phyloP scores from a whole-genome alignment of 2,888 invertebrate genomes.

The Spodoptera picta region DNA sequence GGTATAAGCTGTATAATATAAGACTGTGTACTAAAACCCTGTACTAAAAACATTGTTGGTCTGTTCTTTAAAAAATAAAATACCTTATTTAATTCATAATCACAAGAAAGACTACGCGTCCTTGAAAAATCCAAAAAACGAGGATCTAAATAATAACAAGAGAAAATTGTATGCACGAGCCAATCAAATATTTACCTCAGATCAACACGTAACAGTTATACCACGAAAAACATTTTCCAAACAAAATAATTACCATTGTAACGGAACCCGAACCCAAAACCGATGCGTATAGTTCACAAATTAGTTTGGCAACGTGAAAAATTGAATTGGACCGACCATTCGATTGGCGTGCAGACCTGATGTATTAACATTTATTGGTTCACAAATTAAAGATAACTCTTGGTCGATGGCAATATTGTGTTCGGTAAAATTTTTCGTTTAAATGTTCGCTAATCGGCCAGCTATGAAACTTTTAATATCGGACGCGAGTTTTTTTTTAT shows the following conservation, averaged over 20 bases:
- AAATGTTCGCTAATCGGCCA: conserved; percentile 60
- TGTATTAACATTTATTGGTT: conserved; percentile 88
- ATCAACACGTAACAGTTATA: conserved; percentile 81
- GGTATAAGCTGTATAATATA: too few species aligned
- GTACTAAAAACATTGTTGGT: too few species aligned
- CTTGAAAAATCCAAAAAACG: conserved; percentile 57
- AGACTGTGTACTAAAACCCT: too few species aligned
- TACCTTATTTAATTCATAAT: too few species aligned
- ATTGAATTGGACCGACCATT: conserved; percentile 79
- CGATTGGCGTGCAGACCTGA: conserved; percentile 72
- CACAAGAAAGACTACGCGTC: conserved; percentile 20
- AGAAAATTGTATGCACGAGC: conserved; percentile 64
- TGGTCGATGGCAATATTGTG: conserved; percentile 72
- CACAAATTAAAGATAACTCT: conserved; percentile 85
- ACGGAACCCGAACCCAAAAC: conserved; percentile 72
- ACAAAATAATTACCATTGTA: conserved; percentile 79
- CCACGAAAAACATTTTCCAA: conserved; percentile 83
- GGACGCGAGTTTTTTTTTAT: conserved; percentile 36
- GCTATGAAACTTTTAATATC: conserved; percentile 60
- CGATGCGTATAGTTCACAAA: conserved; percentile 81
- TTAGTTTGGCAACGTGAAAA: conserved; percentile 82
- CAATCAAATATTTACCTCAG: conserved; percentile 84
- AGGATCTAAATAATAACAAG: conserved; percentile 70
- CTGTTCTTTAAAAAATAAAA: too few species aligned
- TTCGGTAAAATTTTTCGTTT: conserved; percentile 53